Evolutionary conservation across 2,797 vertebrate species (phyloP).

Genomic region (Potorous gilbertii): DNA sequence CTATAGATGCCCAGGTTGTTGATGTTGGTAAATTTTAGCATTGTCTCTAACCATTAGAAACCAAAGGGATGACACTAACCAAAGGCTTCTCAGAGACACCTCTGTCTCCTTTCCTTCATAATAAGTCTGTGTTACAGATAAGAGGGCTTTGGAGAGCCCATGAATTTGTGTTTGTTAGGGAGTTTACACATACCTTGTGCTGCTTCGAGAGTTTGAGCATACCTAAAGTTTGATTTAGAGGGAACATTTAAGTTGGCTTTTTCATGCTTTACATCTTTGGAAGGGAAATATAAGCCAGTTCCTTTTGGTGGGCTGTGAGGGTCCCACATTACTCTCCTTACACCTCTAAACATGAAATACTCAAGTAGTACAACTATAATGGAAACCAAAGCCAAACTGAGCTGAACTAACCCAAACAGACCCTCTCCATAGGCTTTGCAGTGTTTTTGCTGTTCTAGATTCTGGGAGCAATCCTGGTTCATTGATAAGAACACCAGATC

Average conservation of each 20-base stretch:
- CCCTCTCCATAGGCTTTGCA: not conserved
- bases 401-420: not conserved
- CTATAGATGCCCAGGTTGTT: not conserved
- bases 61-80: not conserved
- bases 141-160: not conserved
- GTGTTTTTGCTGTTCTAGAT: not conserved
- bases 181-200: not conserved
- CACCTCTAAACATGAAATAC: not conserved
- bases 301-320: slow-evolving; percentile 42
- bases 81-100: not conserved
- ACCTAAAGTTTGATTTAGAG: not conserved
- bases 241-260: slow-evolving; percentile 14
- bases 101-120: not conserved
- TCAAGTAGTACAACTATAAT: not conserved
- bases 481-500: not conserved
- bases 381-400: not conserved
- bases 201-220: not conserved
- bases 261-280: not conserved
- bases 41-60: slow-evolving; percentile 21
- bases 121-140: not conserved
- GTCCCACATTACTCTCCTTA: not conserved
- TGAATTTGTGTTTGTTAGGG: not conserved
- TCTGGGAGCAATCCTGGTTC: not conserved
- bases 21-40: not conserved
- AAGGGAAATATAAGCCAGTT: slow-evolving; percentile 25